Evolutionary conservation across 2,888 invertebrate species (phyloP).

Genomic region (Anticlea derivata): DNA sequence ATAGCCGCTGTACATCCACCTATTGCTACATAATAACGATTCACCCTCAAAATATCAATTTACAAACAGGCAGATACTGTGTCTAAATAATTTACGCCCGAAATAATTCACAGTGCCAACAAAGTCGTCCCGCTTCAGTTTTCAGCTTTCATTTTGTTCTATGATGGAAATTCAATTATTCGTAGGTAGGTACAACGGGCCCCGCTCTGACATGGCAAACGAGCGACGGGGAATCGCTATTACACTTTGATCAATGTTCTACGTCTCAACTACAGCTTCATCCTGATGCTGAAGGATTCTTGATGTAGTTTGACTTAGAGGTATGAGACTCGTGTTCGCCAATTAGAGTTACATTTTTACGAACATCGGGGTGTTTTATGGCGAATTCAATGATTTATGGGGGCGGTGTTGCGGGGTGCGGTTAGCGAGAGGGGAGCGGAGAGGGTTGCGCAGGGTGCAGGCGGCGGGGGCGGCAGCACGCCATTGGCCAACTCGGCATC

Average conservation of each 20-base stretch:
- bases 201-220: conserved; percentile 59
- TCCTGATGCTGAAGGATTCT: conserved; percentile 56
- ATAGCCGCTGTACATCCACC: neutral
- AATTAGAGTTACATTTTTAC: conserved; percentile 83
- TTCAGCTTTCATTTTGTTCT: conserved; percentile 81
- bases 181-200: conserved; percentile 55
- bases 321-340: conserved; percentile 75
- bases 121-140: conserved; percentile 77
- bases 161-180: conserved; percentile 83
- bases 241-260: conserved; percentile 76
- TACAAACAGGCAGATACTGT: conserved; percentile 62
- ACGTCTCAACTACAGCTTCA: conserved; percentile 62
- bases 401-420: conserved; percentile 77
- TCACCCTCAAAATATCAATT: conserved; percentile 58
- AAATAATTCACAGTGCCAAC: conserved; percentile 79
- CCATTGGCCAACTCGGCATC: conserved; percentile 82
- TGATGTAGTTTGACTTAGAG: conserved; percentile 67
- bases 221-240: conserved; percentile 62
- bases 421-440: conserved; percentile 58
- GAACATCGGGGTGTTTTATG: conserved; percentile 82
- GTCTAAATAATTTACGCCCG: conserved; percentile 77
- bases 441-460: conserved; percentile 73
- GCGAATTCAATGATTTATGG: conserved; percentile 83
- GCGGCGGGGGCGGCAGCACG: conserved; percentile 72
- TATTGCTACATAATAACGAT: neutral